A percentile compares a stretch with the other conserved stretches of the same genome.
Evolutionary conservation across 2,888 invertebrate species (phyloP).

Genomic region (Scaptomyza reducta): DNA sequence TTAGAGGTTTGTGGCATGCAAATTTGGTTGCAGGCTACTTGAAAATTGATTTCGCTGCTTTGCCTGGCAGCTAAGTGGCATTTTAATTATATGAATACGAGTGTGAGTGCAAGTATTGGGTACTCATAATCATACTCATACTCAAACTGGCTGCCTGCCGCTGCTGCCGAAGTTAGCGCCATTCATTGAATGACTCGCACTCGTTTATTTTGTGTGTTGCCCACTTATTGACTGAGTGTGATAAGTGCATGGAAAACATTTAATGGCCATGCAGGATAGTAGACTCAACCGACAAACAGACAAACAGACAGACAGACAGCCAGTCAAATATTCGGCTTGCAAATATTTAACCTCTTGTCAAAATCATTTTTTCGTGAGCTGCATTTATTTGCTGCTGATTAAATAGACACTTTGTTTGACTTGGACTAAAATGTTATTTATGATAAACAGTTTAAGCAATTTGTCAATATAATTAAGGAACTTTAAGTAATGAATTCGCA

Average conservation of each 20-base stretch:
- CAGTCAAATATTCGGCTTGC: slow-evolving; percentile 36
- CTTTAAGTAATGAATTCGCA: no score
- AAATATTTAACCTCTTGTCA: slow-evolving; percentile 48
- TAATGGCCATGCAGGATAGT: slow-evolving; percentile 32
- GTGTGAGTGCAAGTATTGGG: slow-evolving; percentile 14
- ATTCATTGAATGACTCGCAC: slow-evolving; percentile 49
- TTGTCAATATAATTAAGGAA: slow-evolving; percentile 10
- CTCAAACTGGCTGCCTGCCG: slow-evolving; percentile 3
- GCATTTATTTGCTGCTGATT: not conserved
- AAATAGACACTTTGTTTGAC: not conserved
- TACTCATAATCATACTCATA: slow-evolving; percentile 3
- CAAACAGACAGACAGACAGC: slow-evolving; percentile 17
- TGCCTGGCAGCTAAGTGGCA: slow-evolving; percentile 50
- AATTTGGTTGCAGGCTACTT: slow-evolving; percentile 65
- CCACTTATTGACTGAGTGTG: slow-evolving; percentile 27
- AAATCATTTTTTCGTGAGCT: slow-evolving; percentile 20
- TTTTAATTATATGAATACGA: slow-evolving; percentile 61
- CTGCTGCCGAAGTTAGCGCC: slow-evolving; percentile 40
- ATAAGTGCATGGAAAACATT: slow-evolving; percentile 43
- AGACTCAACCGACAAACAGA: slow-evolving; percentile 15
- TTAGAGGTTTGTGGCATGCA: slow-evolving; percentile 47
- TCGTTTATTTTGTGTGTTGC: slow-evolving; percentile 22
- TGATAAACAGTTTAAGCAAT: not conserved
- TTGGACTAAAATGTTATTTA: not conserved
- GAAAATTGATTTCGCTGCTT: slow-evolving; percentile 61